A percentile compares a stretch with the other conserved stretches of the same genome.
Conservation (phyloP, 2,797 vertebrate species). For the Gymnodraco acuticeps region DNA sequence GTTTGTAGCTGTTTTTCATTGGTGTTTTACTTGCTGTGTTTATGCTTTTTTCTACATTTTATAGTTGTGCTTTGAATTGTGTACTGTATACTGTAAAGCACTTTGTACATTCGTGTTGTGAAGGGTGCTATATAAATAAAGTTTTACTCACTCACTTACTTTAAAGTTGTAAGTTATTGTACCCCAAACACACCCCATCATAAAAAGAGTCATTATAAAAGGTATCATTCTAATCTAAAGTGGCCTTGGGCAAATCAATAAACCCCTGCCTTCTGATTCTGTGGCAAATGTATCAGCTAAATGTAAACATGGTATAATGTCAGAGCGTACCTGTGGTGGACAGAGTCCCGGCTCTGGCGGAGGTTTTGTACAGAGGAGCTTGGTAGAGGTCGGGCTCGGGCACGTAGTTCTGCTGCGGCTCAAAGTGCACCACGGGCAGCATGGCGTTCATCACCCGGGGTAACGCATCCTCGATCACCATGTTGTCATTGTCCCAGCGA, state of each 20-base stretch:
- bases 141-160: no score
- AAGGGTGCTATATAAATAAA: no score
- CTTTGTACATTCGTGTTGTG: no score
- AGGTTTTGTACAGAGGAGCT: slow-evolving; percentile 88
- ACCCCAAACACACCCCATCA: neutral
- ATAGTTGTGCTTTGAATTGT: no score
- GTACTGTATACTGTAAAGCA: no score
- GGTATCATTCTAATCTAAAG: neutral
- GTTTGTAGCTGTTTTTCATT: no score
- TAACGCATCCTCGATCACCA: slow-evolving; percentile 85
- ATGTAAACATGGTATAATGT: neutral
- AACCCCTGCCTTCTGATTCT: neutral
- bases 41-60: no score
- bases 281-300: slow-evolving; percentile 1
- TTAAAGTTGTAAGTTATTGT: neutral
- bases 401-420: slow-evolving; percentile 88
- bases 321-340: slow-evolving; percentile 85
- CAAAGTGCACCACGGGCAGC: slow-evolving; percentile 90
- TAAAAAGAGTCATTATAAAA: no score
- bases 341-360: slow-evolving; percentile 85
- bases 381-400: slow-evolving; percentile 78
- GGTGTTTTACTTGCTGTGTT: no score
- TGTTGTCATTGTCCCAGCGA: slow-evolving; percentile 84
- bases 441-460: slow-evolving; percentile 83
- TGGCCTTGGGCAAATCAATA: neutral